Conservation (phyloP, 2,888 invertebrate genomes). For the Anthophora plumipes region DNA sequence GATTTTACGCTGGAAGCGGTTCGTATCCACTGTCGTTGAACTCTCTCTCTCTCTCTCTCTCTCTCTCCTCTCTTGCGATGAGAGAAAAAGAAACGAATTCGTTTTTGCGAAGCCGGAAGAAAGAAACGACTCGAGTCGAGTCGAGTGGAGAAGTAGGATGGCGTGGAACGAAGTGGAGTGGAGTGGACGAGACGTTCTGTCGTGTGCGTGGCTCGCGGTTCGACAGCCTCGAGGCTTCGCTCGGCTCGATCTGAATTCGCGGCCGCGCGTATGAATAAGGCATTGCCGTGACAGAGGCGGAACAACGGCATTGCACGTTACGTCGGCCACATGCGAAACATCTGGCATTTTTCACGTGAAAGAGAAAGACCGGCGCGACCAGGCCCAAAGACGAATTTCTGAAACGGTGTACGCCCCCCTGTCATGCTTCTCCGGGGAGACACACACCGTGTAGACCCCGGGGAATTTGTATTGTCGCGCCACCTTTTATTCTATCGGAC, state of each 20-base stretch:
- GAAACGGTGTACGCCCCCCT: constrained; percentile 83
- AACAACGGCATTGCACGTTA: constrained; percentile 71
- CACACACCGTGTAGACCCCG: constrained; percentile 66
- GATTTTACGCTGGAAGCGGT: neutral
- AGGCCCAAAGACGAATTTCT: constrained; percentile 82
- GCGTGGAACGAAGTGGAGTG: neutral
- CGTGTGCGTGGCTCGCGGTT: constrained; percentile 46
- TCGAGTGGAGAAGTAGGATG: neutral
- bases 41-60: neutral
- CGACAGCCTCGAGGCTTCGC: constrained; percentile 28
- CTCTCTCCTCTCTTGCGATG: too few species aligned
- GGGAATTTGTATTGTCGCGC: constrained; percentile 80
- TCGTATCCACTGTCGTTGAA: constrained; percentile 3
- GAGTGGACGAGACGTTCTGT: neutral
- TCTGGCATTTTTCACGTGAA: constrained; percentile 84
- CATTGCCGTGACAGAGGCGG: constrained; percentile 68
- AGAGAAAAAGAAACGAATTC: constrained; percentile 2
- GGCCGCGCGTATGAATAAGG: constrained; percentile 70
- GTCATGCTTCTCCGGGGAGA: constrained; percentile 79
- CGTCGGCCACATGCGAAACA: constrained; percentile 83
- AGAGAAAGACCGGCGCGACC: constrained; percentile 74
- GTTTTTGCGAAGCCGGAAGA: constrained; percentile 40
- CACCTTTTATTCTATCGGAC: constrained; percentile 75
- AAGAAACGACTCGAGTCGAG: constrained; percentile 5
- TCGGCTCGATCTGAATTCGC: constrained; percentile 67